Evolutionary conservation across 2,888 invertebrate species (phyloP).

Genomic region (Drosophila monieri): DNA sequence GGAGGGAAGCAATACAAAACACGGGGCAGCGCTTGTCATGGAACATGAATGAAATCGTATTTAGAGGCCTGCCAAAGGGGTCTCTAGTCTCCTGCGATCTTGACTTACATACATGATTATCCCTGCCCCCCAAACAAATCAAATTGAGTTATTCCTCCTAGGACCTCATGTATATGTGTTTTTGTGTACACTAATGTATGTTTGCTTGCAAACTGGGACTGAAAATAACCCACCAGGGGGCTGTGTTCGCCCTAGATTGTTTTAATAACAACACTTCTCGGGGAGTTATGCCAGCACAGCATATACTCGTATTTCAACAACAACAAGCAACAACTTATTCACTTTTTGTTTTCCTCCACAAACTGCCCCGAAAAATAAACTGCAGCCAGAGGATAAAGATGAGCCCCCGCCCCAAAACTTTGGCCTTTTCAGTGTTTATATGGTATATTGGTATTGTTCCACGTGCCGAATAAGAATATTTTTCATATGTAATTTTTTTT

Average conservation of each 20-base stretch:
- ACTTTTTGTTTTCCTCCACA: conserved; percentile 71
- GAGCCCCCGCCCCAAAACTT: conserved; percentile 23
- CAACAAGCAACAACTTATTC: conserved; percentile 70
- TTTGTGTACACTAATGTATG: conserved; percentile 6
- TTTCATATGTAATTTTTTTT: too few relatives aligned
- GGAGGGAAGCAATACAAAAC: conserved; percentile 12
- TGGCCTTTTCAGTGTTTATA: conserved; percentile 48
- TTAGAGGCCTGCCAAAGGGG: conserved; percentile 49
- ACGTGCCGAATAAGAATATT: too few relatives aligned
- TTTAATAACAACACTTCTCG: conserved; percentile 26
- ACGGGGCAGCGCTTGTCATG: conserved; percentile 29
- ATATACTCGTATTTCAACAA: conserved; percentile 54
- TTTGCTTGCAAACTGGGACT: conserved; percentile 46
- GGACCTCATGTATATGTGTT: conserved; percentile 10
- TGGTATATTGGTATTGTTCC: too few relatives aligned
- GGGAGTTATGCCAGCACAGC: conserved; percentile 57
- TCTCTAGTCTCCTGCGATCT: conserved; percentile 34
- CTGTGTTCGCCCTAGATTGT: conserved; percentile 30
- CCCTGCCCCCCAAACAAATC: conserved; percentile 24
- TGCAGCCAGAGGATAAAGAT: conserved; percentile 59
- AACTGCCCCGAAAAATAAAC: conserved; percentile 67
- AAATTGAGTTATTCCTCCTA: conserved; percentile 62
- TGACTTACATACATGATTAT: conserved; percentile 28
- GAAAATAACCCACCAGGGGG: conserved; percentile 23
- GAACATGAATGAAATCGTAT: conserved; percentile 76